Base-by-base conservation (phyloP, 1,140 invertebrate species). In the Parapsyche elsis region DNA sequence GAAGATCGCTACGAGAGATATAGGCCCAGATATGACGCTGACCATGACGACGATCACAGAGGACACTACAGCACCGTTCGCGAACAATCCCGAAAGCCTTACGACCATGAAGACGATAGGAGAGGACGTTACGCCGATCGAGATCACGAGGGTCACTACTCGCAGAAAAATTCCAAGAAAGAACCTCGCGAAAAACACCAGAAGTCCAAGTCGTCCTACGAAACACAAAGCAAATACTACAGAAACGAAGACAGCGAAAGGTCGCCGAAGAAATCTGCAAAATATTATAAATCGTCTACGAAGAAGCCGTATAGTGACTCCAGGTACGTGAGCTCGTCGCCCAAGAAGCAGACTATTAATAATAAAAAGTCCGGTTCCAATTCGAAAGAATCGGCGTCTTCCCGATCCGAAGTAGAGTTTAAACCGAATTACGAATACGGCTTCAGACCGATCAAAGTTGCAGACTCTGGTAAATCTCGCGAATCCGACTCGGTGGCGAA, bases 351-450 rank as follows among this genome's bases (percentile, higher is more conserved):
- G 9, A 67, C 64, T 5, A 5, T 24, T 19, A 76, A n/a, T n/a
- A n/a, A n/a, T n/a, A n/a, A 26, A 19, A 81, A 45, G 10, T 14
- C 49, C 9, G 10, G 1, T 5, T 75, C 24, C 23, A 82, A 80
- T 44, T 16, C 7, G 10, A 77, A 64, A 26, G 75, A 77, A 64
- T 70, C 79, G 14, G 78, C 57, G 12, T 61, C 49, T 12, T 70
- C 73, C n/a, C 26, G 64, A 76, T 76, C 77, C 5, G 73, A 76
- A 67, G 23, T 67, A 9, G 80, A 86, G 79, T 87, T 88, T 75
- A 86, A 88, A 80, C 88, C 88, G 0, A 87, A 87, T 76, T 89
- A 87, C 83, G 87, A 89, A 79, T 88, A 89, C 79, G 88, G 88
- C 10, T 89, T 89, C 76, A 87, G 88, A 70, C 87, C 88, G 2